phyloP scores from a whole-genome alignment of 92 coral and sea anemone genomes.

The Heliopora coerulea region DNA sequence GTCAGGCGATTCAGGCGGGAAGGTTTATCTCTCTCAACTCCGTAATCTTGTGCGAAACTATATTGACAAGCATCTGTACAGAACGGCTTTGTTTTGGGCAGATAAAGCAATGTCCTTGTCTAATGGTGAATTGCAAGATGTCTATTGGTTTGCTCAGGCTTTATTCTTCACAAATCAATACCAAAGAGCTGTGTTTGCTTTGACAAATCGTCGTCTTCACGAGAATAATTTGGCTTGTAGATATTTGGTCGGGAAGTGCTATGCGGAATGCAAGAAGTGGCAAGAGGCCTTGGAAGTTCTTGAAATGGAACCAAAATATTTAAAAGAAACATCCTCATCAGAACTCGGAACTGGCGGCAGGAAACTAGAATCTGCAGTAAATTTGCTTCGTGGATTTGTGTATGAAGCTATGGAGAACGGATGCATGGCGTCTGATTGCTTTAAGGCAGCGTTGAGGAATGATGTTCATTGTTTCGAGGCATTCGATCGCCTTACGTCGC shows the following conservation, averaged over 20 bases:
- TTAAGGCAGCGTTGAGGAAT: constrained; percentile 74
- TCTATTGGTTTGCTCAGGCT: constrained; percentile 95
- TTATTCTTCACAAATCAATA: constrained; percentile 83
- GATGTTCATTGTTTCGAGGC: constrained; percentile 99
- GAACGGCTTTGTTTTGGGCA: constrained; percentile 98
- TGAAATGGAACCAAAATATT: constrained; percentile 77
- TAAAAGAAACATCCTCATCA: constrained; percentile 55
- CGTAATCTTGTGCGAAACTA: constrained; percentile 96
- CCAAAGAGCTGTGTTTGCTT: constrained; percentile 81
- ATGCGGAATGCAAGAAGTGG: constrained; percentile 92
- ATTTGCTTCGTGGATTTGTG: constrained; percentile 73
- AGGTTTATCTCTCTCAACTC: constrained; percentile 94
- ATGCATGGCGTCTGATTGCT: constrained; percentile 87
- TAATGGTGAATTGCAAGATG: constrained; percentile 89
- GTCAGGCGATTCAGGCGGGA: constrained; percentile 99
- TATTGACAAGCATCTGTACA: constrained; percentile 90
- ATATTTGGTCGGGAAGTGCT: constrained; percentile 93
- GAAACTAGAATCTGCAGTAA: constrained; percentile 85
- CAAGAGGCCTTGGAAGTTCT: constrained; percentile 87
- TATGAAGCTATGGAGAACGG: constrained; percentile 97
- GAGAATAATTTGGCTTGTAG: constrained; percentile 84
- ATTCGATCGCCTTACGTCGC: constrained; percentile 88
- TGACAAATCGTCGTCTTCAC: constrained; percentile 76
- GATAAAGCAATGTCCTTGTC: constrained; percentile 96
- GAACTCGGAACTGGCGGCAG: constrained; percentile 63